phyloP scores from a whole-genome alignment of 2,113 vertebrate genomes.

The Hymenochirus boettgeri region DNA sequence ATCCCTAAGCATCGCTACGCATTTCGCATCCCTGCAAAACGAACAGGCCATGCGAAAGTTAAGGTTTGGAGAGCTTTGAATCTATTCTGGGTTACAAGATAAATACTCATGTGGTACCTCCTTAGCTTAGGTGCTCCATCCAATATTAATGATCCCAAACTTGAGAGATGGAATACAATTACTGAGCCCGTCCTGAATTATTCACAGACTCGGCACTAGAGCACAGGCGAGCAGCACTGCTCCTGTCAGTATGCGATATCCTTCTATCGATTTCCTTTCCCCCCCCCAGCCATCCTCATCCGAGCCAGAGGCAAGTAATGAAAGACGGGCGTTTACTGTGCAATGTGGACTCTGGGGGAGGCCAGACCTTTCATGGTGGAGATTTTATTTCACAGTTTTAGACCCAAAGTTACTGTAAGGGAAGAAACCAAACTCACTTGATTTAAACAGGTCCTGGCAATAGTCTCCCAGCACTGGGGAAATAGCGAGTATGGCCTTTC shows the following conservation, averaged over 20 bases:
- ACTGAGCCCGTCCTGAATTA: slow-evolving; percentile 58
- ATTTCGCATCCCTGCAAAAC: too few relatives aligned
- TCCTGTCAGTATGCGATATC: slow-evolving; percentile 54
- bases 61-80: too few relatives aligned
- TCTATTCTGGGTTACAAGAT: slow-evolving; percentile 37
- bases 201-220: slow-evolving; percentile 51
- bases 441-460: too few relatives aligned
- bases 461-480: too few relatives aligned
- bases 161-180: slow-evolving; percentile 56
- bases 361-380: neutral
- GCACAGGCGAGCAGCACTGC: slow-evolving; percentile 42
- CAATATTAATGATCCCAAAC: slow-evolving; percentile 62
- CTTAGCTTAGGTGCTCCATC: slow-evolving; percentile 46
- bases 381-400: too few relatives aligned
- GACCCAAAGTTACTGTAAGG: too few relatives aligned
- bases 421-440: too few relatives aligned
- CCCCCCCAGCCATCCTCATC: slow-evolving; percentile 8
- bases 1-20: too few relatives aligned
- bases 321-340: neutral
- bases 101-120: slow-evolving; percentile 41
- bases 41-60: too few relatives aligned
- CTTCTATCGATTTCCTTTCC: slow-evolving; percentile 51
- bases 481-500: too few relatives aligned
- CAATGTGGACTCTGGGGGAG: neutral
- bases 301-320: neutral